phyloP scores from a whole-genome alignment of 2,797 vertebrate species.

The Neosilurus mollespiculum region DNA sequence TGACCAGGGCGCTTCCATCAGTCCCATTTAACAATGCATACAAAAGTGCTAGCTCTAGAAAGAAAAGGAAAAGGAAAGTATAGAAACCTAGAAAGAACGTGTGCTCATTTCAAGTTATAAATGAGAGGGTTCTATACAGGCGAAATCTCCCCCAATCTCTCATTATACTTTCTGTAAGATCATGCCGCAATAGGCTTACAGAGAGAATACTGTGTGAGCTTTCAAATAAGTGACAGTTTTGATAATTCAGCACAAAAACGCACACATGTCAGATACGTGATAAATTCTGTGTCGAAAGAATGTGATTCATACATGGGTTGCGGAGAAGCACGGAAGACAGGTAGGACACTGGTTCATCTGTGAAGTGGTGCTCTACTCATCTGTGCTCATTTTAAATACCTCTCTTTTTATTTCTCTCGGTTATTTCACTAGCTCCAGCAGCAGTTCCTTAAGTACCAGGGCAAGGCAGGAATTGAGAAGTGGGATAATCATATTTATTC shows the following conservation, averaged over 20 bases:
- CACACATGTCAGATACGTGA: constrained; percentile 45
- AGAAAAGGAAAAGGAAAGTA: constrained; percentile 49
- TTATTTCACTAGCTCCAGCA: constrained; percentile 20
- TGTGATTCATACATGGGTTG: constrained; percentile 38
- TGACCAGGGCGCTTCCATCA: constrained; percentile 72
- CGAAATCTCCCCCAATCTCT: background rate
- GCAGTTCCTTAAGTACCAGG: constrained; percentile 43
- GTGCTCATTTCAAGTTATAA: constrained; percentile 4
- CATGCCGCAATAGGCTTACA: constrained; percentile 16
- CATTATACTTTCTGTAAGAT: constrained; percentile 12
- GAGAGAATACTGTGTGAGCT: background rate
- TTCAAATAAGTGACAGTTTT: constrained; percentile 45
- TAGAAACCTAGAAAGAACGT: constrained; percentile 37
- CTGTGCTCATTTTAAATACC: constrained; percentile 13
- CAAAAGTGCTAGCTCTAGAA: constrained; percentile 61
- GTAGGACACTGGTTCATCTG: background rate
- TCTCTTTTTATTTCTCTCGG: constrained; percentile 14
- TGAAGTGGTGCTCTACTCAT: too few species aligned
- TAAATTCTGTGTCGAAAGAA: constrained; percentile 31
- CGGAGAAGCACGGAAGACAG: constrained; percentile 29
- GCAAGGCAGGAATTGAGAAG: constrained; percentile 37
- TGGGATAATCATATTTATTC: constrained; percentile 7
- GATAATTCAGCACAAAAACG: constrained; percentile 43
- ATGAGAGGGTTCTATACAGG: background rate
- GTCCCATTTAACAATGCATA: constrained; percentile 80